Conservation (phyloP, 2,113 vertebrate species). For the Turdus rufiventris region DNA sequence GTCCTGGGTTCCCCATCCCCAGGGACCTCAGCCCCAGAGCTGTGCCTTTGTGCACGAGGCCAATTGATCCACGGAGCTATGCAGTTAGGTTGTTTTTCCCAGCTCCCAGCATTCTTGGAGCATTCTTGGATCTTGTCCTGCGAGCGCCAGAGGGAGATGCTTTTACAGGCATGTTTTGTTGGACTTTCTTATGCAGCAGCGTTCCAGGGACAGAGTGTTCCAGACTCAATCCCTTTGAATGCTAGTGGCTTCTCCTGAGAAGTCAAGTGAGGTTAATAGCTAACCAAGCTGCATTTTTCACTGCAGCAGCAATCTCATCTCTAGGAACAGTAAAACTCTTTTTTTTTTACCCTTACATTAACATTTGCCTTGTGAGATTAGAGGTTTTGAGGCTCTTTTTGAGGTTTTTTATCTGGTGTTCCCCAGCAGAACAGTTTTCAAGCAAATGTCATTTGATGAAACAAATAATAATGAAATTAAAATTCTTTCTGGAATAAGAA, state of each 20-base stretch:
- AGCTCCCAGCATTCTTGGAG: neutral
- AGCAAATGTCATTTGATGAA: neutral
- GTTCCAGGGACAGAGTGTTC: neutral
- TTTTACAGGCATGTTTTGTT: neutral
- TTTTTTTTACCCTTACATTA: neutral
- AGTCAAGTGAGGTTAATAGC: conserved; percentile 13
- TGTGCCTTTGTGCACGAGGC: neutral
- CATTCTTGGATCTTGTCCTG: neutral
- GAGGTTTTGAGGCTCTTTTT: neutral
- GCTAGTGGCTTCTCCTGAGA: neutral
- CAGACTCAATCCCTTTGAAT: neutral
- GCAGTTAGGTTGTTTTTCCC: fast-evolving
- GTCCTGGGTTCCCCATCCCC: neutral
- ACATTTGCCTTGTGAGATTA: neutral
- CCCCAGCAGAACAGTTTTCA: neutral
- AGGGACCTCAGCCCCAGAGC: neutral
- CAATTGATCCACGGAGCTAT: fast-evolving
- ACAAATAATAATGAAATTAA: neutral
- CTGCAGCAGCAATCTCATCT: neutral
- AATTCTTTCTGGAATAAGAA: neutral
- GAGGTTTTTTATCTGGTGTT: neutral
- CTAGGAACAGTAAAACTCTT: neutral
- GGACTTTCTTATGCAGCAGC: neutral
- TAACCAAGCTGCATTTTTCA: neutral
- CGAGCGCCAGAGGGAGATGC: fast-evolving